A percentile compares a stretch with the other conserved stretches of the same genome.
phyloP scores from a whole-genome alignment of 2,888 invertebrate genomes.

The Petrolisthes manimaculis region DNA sequence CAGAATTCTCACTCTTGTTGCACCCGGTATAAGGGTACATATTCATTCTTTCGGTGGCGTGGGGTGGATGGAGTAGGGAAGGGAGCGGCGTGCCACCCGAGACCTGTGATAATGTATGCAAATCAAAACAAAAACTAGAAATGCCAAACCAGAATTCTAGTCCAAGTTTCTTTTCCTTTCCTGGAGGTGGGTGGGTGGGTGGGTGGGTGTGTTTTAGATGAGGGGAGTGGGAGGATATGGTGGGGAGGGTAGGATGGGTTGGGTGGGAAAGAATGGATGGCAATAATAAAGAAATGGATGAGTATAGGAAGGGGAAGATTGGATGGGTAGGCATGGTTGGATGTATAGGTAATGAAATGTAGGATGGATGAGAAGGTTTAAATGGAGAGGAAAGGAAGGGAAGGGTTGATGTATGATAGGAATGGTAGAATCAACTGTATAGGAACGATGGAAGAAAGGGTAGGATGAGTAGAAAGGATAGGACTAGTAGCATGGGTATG shows the following conservation, averaged over 20 bases:
- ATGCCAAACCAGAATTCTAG: constrained; percentile 57
- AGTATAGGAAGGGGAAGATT: neutral
- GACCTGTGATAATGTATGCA: constrained; percentile 58
- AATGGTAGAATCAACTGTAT: no score
- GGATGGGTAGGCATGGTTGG: neutral
- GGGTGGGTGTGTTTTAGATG: neutral
- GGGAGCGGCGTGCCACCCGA: neutral
- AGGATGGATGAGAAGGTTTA: no score
- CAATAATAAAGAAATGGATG: neutral
- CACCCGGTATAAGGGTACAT: no score
- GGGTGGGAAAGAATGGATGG: neutral
- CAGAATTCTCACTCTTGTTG: no score
- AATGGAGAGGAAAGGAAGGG: no score
- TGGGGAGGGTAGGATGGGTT: neutral
- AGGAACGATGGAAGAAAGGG: no score
- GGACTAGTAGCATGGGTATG: no score
- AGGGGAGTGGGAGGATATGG: neutral
- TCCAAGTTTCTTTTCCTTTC: constrained; percentile 41
- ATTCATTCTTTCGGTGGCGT: no score
- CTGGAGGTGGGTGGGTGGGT: neutral
- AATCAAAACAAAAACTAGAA: constrained; percentile 61
- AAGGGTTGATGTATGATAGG: no score
- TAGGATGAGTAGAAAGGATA: no score
- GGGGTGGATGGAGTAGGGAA: no score
- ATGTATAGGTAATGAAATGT: no score